A percentile compares a stretch with the other conserved stretches of the same genome.
Evolutionary conservation across 2,888 invertebrate genomes (phyloP).

Genomic region (Oasisia sp.): DNA sequence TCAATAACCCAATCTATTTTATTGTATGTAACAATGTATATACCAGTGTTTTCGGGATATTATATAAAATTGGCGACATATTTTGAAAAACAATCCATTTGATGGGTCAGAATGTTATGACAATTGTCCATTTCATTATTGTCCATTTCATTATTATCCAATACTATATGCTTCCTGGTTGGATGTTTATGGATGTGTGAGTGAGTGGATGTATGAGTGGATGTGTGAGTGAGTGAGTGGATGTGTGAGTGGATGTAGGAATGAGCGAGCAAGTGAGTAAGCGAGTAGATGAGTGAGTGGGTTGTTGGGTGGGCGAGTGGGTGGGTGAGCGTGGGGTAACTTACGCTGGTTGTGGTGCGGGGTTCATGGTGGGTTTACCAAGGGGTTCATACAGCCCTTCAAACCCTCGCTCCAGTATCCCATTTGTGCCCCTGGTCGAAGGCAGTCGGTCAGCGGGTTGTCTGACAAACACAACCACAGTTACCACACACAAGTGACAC

Average conservation of each 20-base stretch:
- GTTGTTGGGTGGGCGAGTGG: too few species aligned
- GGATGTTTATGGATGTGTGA: too few species aligned
- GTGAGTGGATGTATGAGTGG: too few species aligned
- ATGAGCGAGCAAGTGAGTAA: too few species aligned
- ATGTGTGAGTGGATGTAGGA: too few species aligned
- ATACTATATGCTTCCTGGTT: too few species aligned
- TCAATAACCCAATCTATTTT: not conserved
- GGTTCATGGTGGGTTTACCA: conserved; percentile 8
- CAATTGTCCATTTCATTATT: not conserved
- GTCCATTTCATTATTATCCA: not conserved
- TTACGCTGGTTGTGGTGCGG: not conserved
- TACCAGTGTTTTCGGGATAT: not conserved
- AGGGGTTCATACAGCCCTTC: conserved; percentile 46
- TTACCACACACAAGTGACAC: not conserved
- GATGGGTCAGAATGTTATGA: not conserved
- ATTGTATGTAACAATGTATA: not conserved
- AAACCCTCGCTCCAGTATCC: conserved; percentile 51
- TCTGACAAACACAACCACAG: not conserved
- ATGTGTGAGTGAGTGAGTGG: too few species aligned
- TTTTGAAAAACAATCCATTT: not conserved
- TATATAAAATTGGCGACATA: not conserved
- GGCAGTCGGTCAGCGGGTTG: not conserved
- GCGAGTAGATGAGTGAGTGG: too few species aligned
- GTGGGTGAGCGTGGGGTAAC: not conserved
- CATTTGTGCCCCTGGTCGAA: conserved; percentile 17